A percentile compares a stretch with the other conserved stretches of the same genome.
Evolutionary conservation across 92 coral and sea anemone genomes (phyloP).

Genomic region (Hydrozoanthus gracilis): DNA sequence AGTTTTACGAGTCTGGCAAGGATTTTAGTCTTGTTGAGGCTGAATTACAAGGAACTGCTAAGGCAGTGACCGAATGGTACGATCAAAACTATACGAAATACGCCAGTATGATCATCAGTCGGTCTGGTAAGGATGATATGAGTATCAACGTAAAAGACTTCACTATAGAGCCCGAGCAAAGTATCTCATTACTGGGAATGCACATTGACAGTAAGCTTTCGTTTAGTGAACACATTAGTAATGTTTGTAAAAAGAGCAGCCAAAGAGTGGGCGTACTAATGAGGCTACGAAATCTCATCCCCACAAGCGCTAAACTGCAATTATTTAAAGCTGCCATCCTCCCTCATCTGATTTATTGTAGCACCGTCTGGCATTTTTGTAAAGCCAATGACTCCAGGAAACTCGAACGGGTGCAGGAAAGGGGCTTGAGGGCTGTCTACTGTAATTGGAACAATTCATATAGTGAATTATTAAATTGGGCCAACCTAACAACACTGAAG

Average conservation of each 20-base stretch:
- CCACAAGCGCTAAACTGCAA: too few relatives aligned
- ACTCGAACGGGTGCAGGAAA: too few relatives aligned
- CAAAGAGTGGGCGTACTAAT: neutral
- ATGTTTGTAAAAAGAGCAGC: conserved; percentile 45
- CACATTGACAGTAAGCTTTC: conserved; percentile 34
- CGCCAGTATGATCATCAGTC: conserved; percentile 31
- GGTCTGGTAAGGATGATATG: conserved; percentile 23
- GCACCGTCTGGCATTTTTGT: too few relatives aligned
- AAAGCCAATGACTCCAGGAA: too few relatives aligned
- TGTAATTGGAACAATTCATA: too few relatives aligned
- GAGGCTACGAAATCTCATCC: neutral
- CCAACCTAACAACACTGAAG: too few relatives aligned
- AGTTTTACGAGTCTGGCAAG: too few relatives aligned
- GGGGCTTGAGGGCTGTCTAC: too few relatives aligned
- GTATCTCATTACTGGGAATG: conserved; percentile 37
- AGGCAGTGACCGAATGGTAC: conserved; percentile 30
- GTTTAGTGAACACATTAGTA: conserved; percentile 27
- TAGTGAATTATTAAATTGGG: too few relatives aligned
- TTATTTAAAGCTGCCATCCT: too few relatives aligned
- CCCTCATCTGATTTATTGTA: too few relatives aligned
- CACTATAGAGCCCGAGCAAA: conserved; percentile 44
- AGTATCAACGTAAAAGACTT: conserved; percentile 43
- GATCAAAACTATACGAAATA: conserved; percentile 36
- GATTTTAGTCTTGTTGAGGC: neutral
- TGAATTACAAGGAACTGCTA: neutral